These are phyloP conservation scores for Cyprinodon variegatus DNA, from an alignment of 2,113 vertebrate genomes.

Conservation along the genomic window DNA sequence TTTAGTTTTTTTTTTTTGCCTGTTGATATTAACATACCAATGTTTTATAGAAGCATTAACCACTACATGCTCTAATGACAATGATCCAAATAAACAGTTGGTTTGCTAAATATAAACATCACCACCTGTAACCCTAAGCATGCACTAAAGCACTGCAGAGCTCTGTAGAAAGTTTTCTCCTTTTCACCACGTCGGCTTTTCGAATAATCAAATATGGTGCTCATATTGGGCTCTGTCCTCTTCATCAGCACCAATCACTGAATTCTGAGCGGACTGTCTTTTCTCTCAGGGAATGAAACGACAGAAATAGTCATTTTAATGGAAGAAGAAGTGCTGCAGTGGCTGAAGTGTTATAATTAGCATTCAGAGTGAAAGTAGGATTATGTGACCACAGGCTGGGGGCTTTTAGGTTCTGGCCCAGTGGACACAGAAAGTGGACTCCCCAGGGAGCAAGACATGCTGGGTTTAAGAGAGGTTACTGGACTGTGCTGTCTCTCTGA, in stretches of 20 bases:
- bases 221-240: conserved; percentile 1
- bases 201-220: background rate
- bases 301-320: conserved; percentile 20
- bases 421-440: conserved; percentile 68
- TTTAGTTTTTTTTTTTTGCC: background rate
- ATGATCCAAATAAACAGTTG: background rate
- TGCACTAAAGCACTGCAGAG: background rate
- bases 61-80: background rate
- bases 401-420: conserved; percentile 72
- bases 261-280: conserved; percentile 8
- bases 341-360: conserved; percentile 57
- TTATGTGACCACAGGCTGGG: conserved; percentile 60
- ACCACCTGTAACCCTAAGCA: background rate
- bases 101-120: background rate
- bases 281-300: conserved; percentile 3
- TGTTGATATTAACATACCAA: background rate
- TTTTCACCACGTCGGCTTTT: background rate
- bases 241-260: background rate
- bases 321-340: conserved; percentile 26
- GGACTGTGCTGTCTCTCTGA: conserved; percentile 72
- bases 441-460: conserved; percentile 64
- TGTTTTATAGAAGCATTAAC: background rate
- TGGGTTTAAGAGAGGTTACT: conserved; percentile 66
- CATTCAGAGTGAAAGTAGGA: conserved; percentile 64
- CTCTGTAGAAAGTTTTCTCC: background rate